Evolutionary conservation across 2,113 vertebrate genomes (phyloP), one percentile per base, ranked within the genome.

Genomic region (Clarias macrocephalus): DNA sequence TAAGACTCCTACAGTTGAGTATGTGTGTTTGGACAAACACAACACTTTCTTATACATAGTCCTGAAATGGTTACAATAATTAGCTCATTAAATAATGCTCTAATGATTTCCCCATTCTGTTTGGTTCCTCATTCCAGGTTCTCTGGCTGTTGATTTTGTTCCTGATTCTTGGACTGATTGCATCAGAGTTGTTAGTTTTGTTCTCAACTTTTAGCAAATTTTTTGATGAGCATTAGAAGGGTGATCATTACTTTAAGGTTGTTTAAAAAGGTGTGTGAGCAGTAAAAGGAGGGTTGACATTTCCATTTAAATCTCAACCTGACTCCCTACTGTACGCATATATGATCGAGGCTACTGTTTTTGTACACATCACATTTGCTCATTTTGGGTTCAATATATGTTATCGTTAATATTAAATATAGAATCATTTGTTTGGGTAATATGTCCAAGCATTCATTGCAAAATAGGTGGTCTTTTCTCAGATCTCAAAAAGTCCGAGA

Each of bases 71-170:
- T 8, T 65, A 19, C 75, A 15, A 8, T 48, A 66, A 15, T 83
- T 6, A 82, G 37, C 11, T 63, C 3, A 83, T 48, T 68, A 12
- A 70, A 33, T 19, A 37, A 15, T 72, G n/a, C 65, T 30, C 19
- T 21, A 33, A 33, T 72, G 15, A 57, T 15, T 70, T 63, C 56
- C 3, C 23, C 23, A 21, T 66, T 21, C n/a, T 84, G 23, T 70
- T 59, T 65, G 13, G 48, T 65, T 87, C 42, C 59, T 16, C 68
- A 28, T 77, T 60, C 4, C 90, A 96, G 96, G 94, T 86, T 23
- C 23, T 95, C 52, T 97, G 96, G 96, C 93, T 97, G 2, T 87
- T 96, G 12, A 95, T 96, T 89, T 93, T 97, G 63, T 97, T 97
- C 66, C 30, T 96, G 87, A 92, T 96, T 80, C 95, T 97, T 0